Conservation (phyloP, 2,113 vertebrate genomes). For the Entomyzon cyanotis region DNA sequence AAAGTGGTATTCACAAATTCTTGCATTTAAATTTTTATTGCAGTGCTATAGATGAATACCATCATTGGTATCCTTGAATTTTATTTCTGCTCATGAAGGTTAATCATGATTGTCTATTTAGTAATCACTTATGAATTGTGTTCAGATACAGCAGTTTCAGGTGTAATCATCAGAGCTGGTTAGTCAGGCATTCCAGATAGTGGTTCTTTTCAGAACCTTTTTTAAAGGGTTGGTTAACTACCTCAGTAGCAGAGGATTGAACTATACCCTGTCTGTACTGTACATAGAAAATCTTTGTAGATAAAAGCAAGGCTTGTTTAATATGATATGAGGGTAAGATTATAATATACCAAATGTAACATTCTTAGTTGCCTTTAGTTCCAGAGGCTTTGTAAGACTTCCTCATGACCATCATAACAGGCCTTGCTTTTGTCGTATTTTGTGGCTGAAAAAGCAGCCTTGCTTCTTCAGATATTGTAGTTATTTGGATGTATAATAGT, state of each 20-base stretch:
- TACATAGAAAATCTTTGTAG: conserved; percentile 99
- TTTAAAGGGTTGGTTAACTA: conserved; percentile 98
- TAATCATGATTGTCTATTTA: conserved; percentile 92
- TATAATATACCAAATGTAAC: conserved; percentile 97
- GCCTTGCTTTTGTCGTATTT: conserved; percentile 99
- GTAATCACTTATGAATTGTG: conserved; percentile 90
- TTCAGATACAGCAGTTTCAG: conserved; percentile 96
- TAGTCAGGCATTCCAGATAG: conserved; percentile 99
- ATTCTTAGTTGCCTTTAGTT: conserved; percentile 98
- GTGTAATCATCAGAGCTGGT: conserved; percentile 99
- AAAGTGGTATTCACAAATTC: conserved; percentile 79
- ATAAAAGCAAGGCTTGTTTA: conserved; percentile 99
- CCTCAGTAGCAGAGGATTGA: conserved; percentile 99
- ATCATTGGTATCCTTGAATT: conserved; percentile 80
- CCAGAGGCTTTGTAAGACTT: conserved; percentile 95
- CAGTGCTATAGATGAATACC: conserved; percentile 78
- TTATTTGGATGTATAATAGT: conserved; percentile 99
- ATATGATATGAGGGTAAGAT: conserved; percentile 97
- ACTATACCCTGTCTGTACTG: conserved; percentile 99
- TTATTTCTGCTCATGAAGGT: conserved; percentile 89
- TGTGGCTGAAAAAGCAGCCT: conserved; percentile 98
- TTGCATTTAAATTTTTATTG: conserved; percentile 80
- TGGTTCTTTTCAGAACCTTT: conserved; percentile 99
- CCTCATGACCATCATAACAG: conserved; percentile 97
- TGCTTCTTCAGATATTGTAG: conserved; percentile 99